Evolutionary conservation across 2,113 vertebrate genomes (phyloP).

Genomic region (Ochotona curzoniae): DNA sequence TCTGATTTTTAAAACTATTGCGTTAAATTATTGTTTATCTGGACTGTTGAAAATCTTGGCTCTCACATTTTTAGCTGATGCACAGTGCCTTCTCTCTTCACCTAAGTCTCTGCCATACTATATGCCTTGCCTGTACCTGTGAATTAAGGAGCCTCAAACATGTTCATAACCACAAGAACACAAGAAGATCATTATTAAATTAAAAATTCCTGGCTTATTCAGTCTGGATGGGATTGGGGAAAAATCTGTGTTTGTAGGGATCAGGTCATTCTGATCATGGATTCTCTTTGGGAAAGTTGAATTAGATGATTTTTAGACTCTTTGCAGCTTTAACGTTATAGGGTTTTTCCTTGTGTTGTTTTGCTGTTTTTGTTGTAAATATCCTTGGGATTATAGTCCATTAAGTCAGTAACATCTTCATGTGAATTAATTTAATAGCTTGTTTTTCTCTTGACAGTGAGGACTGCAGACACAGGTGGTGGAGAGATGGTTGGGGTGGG

Average conservation of each 20-base stretch:
- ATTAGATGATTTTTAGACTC: neutral
- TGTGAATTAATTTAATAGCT: conserved; percentile 56
- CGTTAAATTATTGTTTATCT: neutral
- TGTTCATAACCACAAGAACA: neutral
- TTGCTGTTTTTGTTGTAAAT: conserved; percentile 54
- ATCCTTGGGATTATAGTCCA: conserved; percentile 20
- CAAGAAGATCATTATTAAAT: neutral
- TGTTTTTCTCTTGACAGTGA: conserved; percentile 56
- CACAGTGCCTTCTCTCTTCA: neutral
- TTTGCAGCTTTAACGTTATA: neutral
- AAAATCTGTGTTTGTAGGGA: neutral
- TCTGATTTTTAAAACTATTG: neutral
- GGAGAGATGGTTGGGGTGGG: too few relatives aligned
- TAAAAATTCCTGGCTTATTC: neutral
- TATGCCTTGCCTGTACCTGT: neutral
- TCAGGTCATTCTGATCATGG: neutral
- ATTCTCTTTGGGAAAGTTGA: neutral
- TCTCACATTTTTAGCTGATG: neutral
- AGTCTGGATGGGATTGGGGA: neutral
- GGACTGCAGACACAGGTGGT: neutral
- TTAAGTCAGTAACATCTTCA: conserved; percentile 42
- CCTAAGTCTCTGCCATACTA: neutral
- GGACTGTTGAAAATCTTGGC: neutral
- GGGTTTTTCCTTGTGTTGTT: conserved; percentile 28
- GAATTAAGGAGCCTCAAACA: neutral